Evolutionary conservation across 2,797 vertebrate species (phyloP).

Genomic region (Hemitrygon akajei): DNA sequence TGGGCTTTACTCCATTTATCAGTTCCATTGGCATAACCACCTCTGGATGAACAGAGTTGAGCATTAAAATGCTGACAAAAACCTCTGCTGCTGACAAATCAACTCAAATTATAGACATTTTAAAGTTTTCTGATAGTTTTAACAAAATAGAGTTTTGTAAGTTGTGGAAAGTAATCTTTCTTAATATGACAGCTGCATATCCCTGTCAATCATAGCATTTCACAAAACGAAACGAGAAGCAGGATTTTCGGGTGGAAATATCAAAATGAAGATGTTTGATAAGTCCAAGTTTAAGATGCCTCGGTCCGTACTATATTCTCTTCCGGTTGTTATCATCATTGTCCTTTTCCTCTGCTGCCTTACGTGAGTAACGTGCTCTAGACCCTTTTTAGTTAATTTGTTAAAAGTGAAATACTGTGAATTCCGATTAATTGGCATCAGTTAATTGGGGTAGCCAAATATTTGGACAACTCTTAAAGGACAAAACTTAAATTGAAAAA

Average conservation of each 20-base stretch:
- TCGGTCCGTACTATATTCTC: background rate
- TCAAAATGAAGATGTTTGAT: background rate
- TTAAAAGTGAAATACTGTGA: background rate
- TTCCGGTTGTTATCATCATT: background rate
- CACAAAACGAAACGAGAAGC: slow-evolving; percentile 18
- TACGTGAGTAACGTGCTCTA: background rate
- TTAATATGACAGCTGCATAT: background rate
- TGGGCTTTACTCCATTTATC: background rate
- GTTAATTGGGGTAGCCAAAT: no score
- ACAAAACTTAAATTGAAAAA: no score
- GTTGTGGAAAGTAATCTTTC: background rate
- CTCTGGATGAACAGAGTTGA: background rate
- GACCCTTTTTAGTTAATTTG: background rate
- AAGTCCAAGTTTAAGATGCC: background rate
- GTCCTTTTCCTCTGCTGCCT: slow-evolving; percentile 3
- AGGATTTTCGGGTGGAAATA: background rate
- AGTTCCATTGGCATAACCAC: background rate
- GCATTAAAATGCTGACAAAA: background rate
- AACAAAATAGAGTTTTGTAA: background rate
- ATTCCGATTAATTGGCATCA: no score
- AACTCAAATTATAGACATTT: background rate
- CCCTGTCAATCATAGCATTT: background rate
- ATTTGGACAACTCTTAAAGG: no score
- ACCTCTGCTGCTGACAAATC: background rate
- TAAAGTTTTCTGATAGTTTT: background rate